Evolutionary conservation across 2,888 invertebrate species (phyloP).

Genomic region (Microdon myrmicae): DNA sequence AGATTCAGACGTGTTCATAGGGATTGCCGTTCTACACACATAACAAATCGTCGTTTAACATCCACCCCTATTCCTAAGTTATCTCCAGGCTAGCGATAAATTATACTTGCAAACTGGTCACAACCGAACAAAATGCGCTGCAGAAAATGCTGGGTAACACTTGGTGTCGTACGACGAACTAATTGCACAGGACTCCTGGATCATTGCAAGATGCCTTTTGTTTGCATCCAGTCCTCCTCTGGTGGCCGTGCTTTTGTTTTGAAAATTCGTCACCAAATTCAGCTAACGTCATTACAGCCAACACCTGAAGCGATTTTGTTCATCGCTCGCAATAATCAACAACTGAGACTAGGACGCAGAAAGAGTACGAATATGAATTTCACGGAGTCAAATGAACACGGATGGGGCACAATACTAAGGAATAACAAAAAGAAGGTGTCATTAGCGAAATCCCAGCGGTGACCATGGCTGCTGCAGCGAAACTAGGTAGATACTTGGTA

Average conservation of each 20-base stretch:
- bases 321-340: slow-evolving; percentile 5
- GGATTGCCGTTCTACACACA: no score
- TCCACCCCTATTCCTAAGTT: no score
- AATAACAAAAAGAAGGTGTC: slow-evolving; percentile 31
- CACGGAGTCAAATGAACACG: slow-evolving; percentile 17
- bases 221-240: slow-evolving; percentile 10
- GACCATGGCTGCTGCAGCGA: slow-evolving; percentile 1
- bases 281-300: slow-evolving; percentile 43
- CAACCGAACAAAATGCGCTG: no score
- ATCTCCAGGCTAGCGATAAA: no score
- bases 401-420: no score
- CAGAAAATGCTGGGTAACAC: no score
- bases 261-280: slow-evolving; percentile 32
- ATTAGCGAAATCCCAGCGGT: slow-evolving; percentile 36
- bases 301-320: slow-evolving; percentile 44
- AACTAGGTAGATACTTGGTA: slow-evolving; percentile 9
- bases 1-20: no score
- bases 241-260: slow-evolving; percentile 13
- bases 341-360: background rate
- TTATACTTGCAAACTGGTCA: no score
- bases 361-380: background rate
- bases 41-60: no score
- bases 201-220: no score
- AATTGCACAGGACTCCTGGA: no score
- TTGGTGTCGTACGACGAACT: no score